A percentile compares a stretch with the other conserved stretches of the same genome.
Conservation (phyloP, 2,888 invertebrate species). For the Heliothis peltigera region DNA sequence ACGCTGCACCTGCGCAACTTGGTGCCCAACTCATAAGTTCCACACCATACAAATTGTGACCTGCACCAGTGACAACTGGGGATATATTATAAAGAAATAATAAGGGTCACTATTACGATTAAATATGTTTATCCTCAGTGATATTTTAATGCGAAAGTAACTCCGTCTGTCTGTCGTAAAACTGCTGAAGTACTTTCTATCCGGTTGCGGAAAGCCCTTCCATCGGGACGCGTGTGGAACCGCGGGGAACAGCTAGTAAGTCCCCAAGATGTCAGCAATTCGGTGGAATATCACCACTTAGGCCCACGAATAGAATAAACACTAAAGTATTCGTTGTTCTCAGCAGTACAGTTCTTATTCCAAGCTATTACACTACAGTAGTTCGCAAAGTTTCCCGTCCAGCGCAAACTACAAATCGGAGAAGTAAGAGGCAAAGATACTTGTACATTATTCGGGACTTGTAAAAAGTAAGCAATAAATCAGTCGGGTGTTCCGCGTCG, state of each 20-base stretch:
- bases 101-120: neutral
- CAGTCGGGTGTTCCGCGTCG: slow-evolving; percentile 45
- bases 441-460: slow-evolving; percentile 52
- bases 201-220: too few species aligned
- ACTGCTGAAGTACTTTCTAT: too few species aligned
- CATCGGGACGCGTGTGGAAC: too few species aligned
- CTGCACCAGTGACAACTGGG: neutral
- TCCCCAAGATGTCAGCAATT: neutral
- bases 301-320: neutral
- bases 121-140: neutral
- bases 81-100: too few species aligned
- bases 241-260: too few species aligned
- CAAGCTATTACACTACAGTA: slow-evolving; percentile 24
- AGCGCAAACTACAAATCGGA: slow-evolving; percentile 43
- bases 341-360: slow-evolving; percentile 22
- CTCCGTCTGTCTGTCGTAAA: too few species aligned
- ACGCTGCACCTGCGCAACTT: neutral
- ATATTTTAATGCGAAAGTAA: too few species aligned
- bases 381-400: slow-evolving; percentile 25
- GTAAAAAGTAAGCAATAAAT: slow-evolving; percentile 62
- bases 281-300: neutral
- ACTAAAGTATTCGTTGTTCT: slow-evolving; percentile 7
- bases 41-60: neutral
- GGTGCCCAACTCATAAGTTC: neutral
- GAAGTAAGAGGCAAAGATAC: slow-evolving; percentile 47